phyloP scores from a whole-genome alignment of 2,888 invertebrate genomes.

The Toxonevra muliebris region DNA sequence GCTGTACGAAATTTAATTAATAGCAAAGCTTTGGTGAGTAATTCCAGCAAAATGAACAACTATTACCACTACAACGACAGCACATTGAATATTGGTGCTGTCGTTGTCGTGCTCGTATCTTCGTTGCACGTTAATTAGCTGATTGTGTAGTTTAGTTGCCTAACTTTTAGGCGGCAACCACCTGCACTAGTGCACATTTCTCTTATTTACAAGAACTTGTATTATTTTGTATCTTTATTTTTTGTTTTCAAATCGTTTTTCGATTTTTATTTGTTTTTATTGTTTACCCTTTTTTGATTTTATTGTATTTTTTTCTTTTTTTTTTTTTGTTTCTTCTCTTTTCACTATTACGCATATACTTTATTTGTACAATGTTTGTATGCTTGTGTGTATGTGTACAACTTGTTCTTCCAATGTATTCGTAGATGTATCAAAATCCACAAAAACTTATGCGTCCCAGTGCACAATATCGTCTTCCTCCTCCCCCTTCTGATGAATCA shows the following conservation, averaged over 20 bases:
- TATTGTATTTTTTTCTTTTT: slow-evolving; percentile 13
- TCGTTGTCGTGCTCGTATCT: too few species aligned
- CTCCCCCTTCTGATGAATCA: slow-evolving; percentile 51
- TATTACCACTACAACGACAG: too few species aligned
- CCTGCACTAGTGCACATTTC: too few species aligned
- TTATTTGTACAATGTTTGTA: slow-evolving; percentile 28
- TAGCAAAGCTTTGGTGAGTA: slow-evolving; percentile 74
- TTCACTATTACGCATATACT: slow-evolving; percentile 9
- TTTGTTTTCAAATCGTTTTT: not conserved
- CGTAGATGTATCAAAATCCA: slow-evolving; percentile 55
- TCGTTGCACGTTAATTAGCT: too few species aligned
- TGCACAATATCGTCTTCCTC: slow-evolving; percentile 57
- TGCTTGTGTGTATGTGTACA: not conserved
- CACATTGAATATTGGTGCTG: too few species aligned
- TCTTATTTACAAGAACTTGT: too few species aligned
- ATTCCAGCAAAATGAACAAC: not conserved
- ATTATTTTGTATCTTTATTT: too few species aligned
- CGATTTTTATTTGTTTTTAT: not conserved
- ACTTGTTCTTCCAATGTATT: not conserved
- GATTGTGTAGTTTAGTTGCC: too few species aligned
- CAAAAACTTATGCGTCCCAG: slow-evolving; percentile 61
- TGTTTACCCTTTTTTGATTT: not conserved
- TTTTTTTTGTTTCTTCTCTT: slow-evolving; percentile 21
- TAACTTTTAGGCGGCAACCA: too few species aligned
- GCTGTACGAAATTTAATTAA: slow-evolving; percentile 79